Evolutionary conservation across 2,888 invertebrate species (phyloP), one percentile per base, ranked within the genome.

Genomic region (Drosophila putrida): DNA sequence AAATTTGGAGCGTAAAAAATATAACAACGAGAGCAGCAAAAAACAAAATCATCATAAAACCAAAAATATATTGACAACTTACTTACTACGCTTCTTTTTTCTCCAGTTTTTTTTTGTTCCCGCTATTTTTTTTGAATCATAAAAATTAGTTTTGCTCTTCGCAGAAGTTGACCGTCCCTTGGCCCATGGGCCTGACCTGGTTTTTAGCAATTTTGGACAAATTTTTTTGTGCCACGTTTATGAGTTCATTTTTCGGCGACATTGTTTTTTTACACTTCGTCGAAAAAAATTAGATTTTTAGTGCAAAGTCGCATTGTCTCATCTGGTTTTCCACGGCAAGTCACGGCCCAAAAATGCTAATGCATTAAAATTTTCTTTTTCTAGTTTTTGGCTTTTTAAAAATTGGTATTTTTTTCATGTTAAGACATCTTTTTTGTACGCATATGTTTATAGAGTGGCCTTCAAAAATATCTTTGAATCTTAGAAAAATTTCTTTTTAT

Each of bases 1-100:
- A 36, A 87, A 89, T 90, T 67, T 90, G 90, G 87, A 87, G 90
- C 90, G 89, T 90, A 87, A 90, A 90, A 90, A 90, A 90, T 90
- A 82, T 78, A 89, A 90, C 87, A 87, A 76, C 80, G 59, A 87
- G 87, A 77, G 82, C 88, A 80, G 55, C 76, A 71, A 84, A 60
- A 58, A 67, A 79, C 65, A 63, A 70, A 64, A 65, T 81, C 87
- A 83, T 72, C 83, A 83, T 86, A 81, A 89, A 78, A 71, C 38
- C 61, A 38, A 51, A 64, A 69, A 54, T 62, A 69, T 63, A 51
- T 62, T 77, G 71, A 83, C 87, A 82, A 75, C 69, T 86, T 68
- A 71, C 55, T 86, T 61, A 68, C n/a, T n/a, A n/a, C n/a, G 25
- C 33, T 43, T 35, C 13, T 0, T 53, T 50, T 41, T 59, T 35